Evolutionary conservation across 2,797 vertebrate genomes (phyloP).

Genomic region (Anguilla megastoma): DNA sequence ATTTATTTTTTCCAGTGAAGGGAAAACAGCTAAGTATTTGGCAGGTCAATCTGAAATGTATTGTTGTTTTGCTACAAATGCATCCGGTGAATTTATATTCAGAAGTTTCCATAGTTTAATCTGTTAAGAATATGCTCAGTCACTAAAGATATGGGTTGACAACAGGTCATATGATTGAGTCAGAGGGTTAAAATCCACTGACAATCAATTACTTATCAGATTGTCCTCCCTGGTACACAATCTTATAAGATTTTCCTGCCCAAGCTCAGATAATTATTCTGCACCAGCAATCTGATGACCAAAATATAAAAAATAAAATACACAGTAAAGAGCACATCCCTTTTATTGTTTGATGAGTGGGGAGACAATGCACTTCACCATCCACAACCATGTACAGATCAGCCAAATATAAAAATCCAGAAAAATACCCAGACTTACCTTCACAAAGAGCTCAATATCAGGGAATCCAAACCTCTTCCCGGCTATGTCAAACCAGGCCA

Average conservation of each 20-base stretch:
- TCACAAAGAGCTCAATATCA: slow-evolving; percentile 53
- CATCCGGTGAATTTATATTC: not conserved
- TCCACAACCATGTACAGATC: not conserved
- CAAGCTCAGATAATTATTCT: not conserved
- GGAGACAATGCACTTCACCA: not conserved
- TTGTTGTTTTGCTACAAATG: not conserved
- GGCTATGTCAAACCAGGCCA: slow-evolving; percentile 66
- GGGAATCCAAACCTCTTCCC: slow-evolving; percentile 59
- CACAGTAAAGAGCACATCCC: not conserved
- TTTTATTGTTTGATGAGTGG: not conserved
- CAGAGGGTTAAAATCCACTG: not conserved
- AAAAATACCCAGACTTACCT: not conserved
- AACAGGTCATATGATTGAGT: not conserved
- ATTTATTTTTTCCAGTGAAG: too few relatives aligned
- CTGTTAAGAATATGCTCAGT: not conserved
- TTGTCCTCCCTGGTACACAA: not conserved
- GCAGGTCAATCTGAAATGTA: not conserved
- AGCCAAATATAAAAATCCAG: not conserved
- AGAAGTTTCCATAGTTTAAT: not conserved
- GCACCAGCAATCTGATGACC: not conserved
- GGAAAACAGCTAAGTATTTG: not conserved
- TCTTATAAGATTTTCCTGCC: not conserved
- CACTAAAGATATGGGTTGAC: not conserved
- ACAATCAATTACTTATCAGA: not conserved
- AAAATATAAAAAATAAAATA: not conserved